These are phyloP conservation scores for Drosophila anomalata DNA, from an alignment of 2,888 invertebrate genomes.

Conservation along the genomic window DNA sequence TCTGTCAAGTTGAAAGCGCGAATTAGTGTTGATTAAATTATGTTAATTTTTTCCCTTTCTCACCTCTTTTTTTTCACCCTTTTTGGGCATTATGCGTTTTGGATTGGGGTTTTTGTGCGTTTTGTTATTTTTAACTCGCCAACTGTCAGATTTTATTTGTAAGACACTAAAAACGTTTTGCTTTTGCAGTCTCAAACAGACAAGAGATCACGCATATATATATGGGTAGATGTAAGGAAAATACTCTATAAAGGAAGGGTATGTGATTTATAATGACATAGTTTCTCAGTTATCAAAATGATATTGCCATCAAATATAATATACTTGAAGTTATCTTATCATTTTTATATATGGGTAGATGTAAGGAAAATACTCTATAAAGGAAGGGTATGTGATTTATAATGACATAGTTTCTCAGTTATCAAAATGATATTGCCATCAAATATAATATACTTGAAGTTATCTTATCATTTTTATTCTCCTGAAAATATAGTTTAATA, in stretches of 20 bases:
- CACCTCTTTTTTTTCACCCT: constrained; percentile 11
- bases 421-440: no score
- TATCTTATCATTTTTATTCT: background rate
- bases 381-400: background rate
- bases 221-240: constrained; percentile 43
- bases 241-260: constrained; percentile 8
- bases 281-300: no score
- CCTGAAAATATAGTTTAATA: background rate
- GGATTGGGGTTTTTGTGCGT: constrained; percentile 44
- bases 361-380: constrained; percentile 34
- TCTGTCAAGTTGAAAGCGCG: constrained; percentile 67
- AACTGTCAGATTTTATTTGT: constrained; percentile 77
- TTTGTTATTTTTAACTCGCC: constrained; percentile 69
- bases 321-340: background rate
- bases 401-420: background rate
- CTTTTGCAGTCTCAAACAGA: constrained; percentile 62
- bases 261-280: background rate
- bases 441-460: background rate
- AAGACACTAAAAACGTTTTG: constrained; percentile 78
- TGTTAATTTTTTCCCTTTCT: constrained; percentile 63
- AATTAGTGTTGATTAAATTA: constrained; percentile 79
- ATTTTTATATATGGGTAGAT: constrained; percentile 19
- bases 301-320: background rate
- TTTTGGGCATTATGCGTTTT: constrained; percentile 24
- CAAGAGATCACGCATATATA: constrained; percentile 55